Evolutionary conservation across 2,888 invertebrate species (phyloP).

Genomic region (Tenodera sinensis): DNA sequence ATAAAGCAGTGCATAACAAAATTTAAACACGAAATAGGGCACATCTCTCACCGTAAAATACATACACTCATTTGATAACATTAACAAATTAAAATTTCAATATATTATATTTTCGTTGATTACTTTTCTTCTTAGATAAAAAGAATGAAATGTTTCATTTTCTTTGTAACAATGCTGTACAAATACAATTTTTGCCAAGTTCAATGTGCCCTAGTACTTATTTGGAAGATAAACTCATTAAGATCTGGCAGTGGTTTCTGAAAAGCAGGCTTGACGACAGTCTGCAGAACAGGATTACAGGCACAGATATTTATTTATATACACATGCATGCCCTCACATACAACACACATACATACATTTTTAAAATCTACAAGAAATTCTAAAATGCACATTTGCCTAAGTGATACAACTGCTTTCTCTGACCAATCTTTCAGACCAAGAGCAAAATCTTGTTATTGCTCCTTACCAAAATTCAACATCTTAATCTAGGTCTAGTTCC

Average conservation of each 20-base stretch:
- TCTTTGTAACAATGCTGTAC: not conserved
- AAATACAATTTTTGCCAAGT: not conserved
- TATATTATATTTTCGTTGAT: not conserved
- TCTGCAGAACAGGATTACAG: not conserved
- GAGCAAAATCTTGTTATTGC: not conserved
- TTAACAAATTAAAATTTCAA: not conserved
- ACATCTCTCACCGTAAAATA: not conserved
- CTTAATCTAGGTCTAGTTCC: not conserved
- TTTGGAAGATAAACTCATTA: not conserved
- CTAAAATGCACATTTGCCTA: not conserved
- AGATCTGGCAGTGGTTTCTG: not conserved
- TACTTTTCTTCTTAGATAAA: not conserved
- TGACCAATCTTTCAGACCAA: not conserved
- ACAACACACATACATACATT: not conserved
- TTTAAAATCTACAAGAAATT: not conserved
- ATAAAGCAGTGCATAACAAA: not conserved
- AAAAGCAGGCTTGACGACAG: not conserved
- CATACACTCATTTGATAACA: not conserved
- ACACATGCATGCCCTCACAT: not conserved
- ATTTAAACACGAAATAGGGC: not conserved
- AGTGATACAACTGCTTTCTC: not conserved
- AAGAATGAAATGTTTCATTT: not conserved
- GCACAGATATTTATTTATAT: not conserved
- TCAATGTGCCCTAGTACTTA: not conserved
- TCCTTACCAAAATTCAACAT: not conserved